Evolutionary conservation across 2,113 vertebrate genomes (phyloP).

Genomic region (Misgurnus mizolepis): DNA sequence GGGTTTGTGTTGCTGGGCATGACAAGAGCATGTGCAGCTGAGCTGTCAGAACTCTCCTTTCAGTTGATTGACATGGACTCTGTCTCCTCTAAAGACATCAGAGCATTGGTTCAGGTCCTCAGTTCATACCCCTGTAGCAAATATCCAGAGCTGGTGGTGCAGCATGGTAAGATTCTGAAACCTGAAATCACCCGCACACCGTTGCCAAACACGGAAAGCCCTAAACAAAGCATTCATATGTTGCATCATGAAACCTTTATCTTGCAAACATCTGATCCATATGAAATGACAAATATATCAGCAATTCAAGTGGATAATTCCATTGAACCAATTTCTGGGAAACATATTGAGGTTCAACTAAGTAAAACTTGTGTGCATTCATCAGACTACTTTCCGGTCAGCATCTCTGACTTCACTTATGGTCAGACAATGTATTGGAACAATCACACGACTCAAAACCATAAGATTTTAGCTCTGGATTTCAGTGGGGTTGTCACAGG

Average conservation of each 20-base stretch:
- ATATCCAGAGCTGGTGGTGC: conserved; percentile 78
- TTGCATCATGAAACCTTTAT: conserved; percentile 60
- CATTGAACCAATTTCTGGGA: conserved; percentile 48
- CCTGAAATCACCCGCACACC: conserved; percentile 71
- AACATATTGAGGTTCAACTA: conserved; percentile 73
- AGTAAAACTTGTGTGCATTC: conserved; percentile 79
- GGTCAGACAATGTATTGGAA: conserved; percentile 81
- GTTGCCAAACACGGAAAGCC: conserved; percentile 48
- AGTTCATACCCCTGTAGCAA: conserved; percentile 65
- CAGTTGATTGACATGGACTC: no score
- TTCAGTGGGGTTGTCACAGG: conserved; percentile 78
- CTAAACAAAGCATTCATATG: conserved; percentile 18
- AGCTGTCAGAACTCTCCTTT: no score
- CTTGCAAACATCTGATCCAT: conserved; percentile 78
- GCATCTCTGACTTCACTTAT: conserved; percentile 71
- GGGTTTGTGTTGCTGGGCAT: no score
- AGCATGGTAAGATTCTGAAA: conserved; percentile 68
- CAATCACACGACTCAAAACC: conserved; percentile 65
- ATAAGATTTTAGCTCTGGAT: conserved; percentile 79
- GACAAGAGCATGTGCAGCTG: no score
- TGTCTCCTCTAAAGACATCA: no score
- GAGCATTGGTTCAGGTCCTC: conserved; percentile 60
- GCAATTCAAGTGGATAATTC: conserved; percentile 51
- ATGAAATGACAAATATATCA: conserved; percentile 65
- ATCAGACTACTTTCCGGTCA: conserved; percentile 83